Base-by-base conservation (phyloP, 1,140 invertebrate genomes). In the Atta colombica region DNA sequence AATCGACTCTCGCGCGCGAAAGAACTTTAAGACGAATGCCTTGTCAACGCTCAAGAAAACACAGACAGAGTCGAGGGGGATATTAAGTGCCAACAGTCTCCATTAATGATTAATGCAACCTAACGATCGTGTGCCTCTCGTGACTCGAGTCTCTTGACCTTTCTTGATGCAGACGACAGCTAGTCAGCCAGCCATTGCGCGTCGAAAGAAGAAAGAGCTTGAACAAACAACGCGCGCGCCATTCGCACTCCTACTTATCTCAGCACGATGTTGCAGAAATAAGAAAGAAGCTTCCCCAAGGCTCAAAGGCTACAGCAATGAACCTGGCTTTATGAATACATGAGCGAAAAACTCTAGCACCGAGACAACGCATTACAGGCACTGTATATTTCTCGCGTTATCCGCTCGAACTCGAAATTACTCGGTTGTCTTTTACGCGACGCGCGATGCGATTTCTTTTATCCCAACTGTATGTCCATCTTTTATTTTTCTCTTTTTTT, bases 41-140 rank as follows among this genome's bases (percentile, higher is more conserved):
- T 68, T 21, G 84, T 51, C 61, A 53, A 31, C 31, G 74, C 25
- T 35, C 2, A 21, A 75, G 72, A 78, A 35, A 65, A 49, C 55
- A 55, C 71, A 25, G n/a, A 78, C 71, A 18, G n/a, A 78, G 35
- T 66, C 51, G 65, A 69, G 53, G 66, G 61, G 72, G 72, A 88
- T 87, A 63, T 86, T 88, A 90, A 80, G 80, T 77, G 89, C 74
- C 86, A 90, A 75, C 85, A 35, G 86, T 77, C 60, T 51, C 65
- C 61, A 91, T 91, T 86, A 90, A 91, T 91, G 86, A 90, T 91
- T 90, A 91, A 91, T 88, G 87, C 87, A 45, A 61, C 82, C 68
- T 90, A 91, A 91, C 90, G 88, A 87, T 78, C 90, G 84, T 7
- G 35, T 85, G 66, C 80, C 65, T 68, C 84, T 89, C 63, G 86